Evolutionary conservation across 2,797 vertebrate genomes (phyloP), one percentile per base, ranked within the genome.

Genomic region (Sebastolobus altivelis): DNA sequence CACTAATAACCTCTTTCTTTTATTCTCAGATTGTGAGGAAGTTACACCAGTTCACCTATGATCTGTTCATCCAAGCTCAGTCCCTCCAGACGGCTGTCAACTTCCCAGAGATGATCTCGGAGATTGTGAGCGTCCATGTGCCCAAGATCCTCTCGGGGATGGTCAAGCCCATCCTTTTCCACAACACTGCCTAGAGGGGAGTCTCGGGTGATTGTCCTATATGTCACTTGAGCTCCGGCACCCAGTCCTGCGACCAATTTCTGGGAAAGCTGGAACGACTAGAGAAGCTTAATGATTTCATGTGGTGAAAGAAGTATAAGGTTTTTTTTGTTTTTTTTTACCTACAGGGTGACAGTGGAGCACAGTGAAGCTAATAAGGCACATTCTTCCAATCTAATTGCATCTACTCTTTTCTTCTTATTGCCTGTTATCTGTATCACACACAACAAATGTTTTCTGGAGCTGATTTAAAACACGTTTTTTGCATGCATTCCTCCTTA

Each of bases 21-120:
- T 20, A 4, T 20, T 71, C 83, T 63, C 89, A 99, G 98, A 95
- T 98, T 84, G 97, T 98, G 90, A 96, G 95, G 94, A 97, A 98
- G 91, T 94, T 99, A 46, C 98, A 99, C 81, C 97, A 99, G 94
- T 99, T 98, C 95, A 98, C 97, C 72, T 98, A 98, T 59, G 97
- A 99, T 88, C 96, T 98, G 58, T 96, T 97, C 82, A 95, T 97
- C 83, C 97, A 98, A 92, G 96, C 97, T 0, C 97, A 98, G 79
- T 96, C 97, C 92, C 96, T 97, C 91, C 97, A 96, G 56, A 95
- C 81, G 5, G 87, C 67, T 0, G 96, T 99, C 93, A 97, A 95
- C 94, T 99, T 97, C 91, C 98, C 97, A 0, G 98, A 99, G 95
- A 99, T 99, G 97, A 98, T 99, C 95, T 97, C 97, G 0, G 98